Evolutionary conservation across 2,888 invertebrate species (phyloP).

Genomic region (Chloromyia formosa): DNA sequence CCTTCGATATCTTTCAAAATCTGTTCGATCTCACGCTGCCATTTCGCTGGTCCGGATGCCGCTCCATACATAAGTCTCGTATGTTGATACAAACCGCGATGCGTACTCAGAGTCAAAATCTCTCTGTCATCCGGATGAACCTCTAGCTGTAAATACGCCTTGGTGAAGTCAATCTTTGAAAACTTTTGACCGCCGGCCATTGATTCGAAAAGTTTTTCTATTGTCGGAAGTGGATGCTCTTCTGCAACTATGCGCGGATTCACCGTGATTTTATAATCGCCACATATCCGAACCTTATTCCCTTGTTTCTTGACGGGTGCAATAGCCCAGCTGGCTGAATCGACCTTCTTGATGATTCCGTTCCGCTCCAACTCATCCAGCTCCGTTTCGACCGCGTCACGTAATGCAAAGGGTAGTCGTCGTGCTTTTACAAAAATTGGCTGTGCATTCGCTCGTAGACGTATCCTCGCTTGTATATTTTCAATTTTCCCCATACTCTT

Average conservation of each 20-base stretch:
- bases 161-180: slow-evolving; percentile 52
- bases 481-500: slow-evolving; percentile 44
- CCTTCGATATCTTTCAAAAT: slow-evolving; percentile 23
- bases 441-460: slow-evolving; percentile 46
- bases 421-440: slow-evolving; percentile 51
- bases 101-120: slow-evolving; percentile 24
- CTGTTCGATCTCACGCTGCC: slow-evolving; percentile 14
- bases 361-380: slow-evolving; percentile 48
- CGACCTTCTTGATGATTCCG: slow-evolving; percentile 51
- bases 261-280: too few species aligned
- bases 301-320: too few species aligned
- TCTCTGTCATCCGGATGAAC: slow-evolving; percentile 49
- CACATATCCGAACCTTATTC: slow-evolving; percentile 28
- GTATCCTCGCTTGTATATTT: slow-evolving; percentile 46
- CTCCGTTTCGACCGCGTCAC: slow-evolving; percentile 47
- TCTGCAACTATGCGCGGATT: too few species aligned
- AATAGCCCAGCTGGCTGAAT: slow-evolving; percentile 53
- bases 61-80: slow-evolving; percentile 27
- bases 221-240: slow-evolving; percentile 50
- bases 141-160: slow-evolving; percentile 56
- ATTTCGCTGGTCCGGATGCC: slow-evolving; percentile 18
- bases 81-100: slow-evolving; percentile 1
- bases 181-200: slow-evolving; percentile 48
- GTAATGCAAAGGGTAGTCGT: slow-evolving; percentile 50
- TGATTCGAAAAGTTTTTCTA: slow-evolving; percentile 49